Percentiles rank a stretch among this genome's conserved stretches.
Evolutionary conservation across 2,888 invertebrate species (phyloP).

Genomic region (Notodonta ziczac): DNA sequence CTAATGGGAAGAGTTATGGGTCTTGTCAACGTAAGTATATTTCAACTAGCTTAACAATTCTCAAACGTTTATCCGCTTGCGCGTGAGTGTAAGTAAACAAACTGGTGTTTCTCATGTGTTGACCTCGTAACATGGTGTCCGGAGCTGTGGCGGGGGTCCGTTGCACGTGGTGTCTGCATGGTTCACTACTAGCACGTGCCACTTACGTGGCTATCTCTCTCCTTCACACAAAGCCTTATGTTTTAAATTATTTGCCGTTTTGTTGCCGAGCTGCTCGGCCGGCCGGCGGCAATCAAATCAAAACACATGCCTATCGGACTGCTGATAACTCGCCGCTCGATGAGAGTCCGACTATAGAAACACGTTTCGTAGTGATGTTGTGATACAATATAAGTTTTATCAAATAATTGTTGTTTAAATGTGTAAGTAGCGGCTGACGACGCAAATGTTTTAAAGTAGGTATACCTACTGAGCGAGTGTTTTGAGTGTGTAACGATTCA

Average conservation of each 20-base stretch:
- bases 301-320: constrained; percentile 40
- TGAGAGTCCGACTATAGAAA: constrained; percentile 26
- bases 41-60: background rate
- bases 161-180: constrained; percentile 59
- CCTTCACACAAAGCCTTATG: constrained; percentile 40
- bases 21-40: constrained; percentile 1
- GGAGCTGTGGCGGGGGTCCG: constrained; percentile 19
- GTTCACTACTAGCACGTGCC: constrained; percentile 51
- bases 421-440: too few species aligned
- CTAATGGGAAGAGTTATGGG: constrained; percentile 4
- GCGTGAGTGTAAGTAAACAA: constrained; percentile 4
- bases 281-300: constrained; percentile 39
- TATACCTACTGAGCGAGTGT: too few species aligned
- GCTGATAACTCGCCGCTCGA: constrained; percentile 40
- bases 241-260: constrained; percentile 37
- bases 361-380: constrained; percentile 17
- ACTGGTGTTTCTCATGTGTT: constrained; percentile 2
- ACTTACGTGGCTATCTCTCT: constrained; percentile 54
- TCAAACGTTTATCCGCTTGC: constrained; percentile 1
- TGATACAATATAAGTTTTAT: constrained; percentile 17
- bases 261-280: constrained; percentile 41
- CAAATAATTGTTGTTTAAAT: constrained; percentile 7
- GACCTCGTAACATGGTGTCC: constrained; percentile 7
- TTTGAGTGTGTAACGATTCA: background rate
- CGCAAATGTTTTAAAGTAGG: background rate